Evolutionary conservation across 2,888 invertebrate species (phyloP), one percentile per base, ranked within the genome.

Genomic region (Helleia helle): DNA sequence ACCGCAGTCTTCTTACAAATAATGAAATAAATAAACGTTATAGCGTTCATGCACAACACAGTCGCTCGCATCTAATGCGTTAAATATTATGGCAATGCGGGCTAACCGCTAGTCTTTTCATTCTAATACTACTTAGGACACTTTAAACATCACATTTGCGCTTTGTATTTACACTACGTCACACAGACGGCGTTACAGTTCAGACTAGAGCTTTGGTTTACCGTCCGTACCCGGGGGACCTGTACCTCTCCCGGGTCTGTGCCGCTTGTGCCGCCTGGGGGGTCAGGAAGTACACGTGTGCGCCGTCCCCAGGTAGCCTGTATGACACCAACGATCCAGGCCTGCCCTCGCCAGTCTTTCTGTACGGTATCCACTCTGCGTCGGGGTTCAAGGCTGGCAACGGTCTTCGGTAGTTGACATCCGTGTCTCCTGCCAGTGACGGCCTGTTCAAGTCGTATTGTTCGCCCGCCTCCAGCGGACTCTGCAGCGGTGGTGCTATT

Each of bases 241-340:
- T 59, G 63, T 76, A 79, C 52, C 79, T 58, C 42, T 76, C 71
- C 29, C 75, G 26, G 31, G 11, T 25, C 24, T 36, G 36, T 2
- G 36, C 31, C 38, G 49, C 62, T 42, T 68, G 69, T 25, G 68
- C 66, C 36, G 62, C 86, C 56, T 91, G 91, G 2, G 93, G 92
- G 42, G 92, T 92, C 44, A 92, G 73, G 79, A 93, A 93, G 65
- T 92, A 93, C 57, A 92, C 91, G 70, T 92, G 93, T 0, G 92
- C 92, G 6, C 91, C 91, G 53, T 91, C 91, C 0, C 92, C 92
- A 0, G 93, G 92, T 43, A 92, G 73, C 54, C 89, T 79, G 67
- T 92, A 93, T 6, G 92, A 90, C 50, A 92, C 90, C 56, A 89
- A 89, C 12, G 90, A 88, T n/a, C 58, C 56, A 44, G 54, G 42